Evolutionary conservation across 2,888 invertebrate species (phyloP).

Genomic region (Euzetes globulus): DNA sequence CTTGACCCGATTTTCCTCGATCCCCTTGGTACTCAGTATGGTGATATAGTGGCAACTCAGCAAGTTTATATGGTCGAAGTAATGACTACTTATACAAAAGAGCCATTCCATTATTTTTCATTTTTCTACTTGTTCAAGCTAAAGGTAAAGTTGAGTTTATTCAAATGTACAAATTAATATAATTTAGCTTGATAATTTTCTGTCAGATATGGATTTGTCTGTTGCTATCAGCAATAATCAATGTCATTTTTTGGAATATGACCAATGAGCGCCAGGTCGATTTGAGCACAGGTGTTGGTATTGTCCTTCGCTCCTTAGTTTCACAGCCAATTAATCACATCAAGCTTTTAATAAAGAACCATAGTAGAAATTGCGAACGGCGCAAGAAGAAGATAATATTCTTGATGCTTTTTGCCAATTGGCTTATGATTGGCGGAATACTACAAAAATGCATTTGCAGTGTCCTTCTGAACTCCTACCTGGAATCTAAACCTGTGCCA

Average conservation of each 20-base stretch:
- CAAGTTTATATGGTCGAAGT: background rate
- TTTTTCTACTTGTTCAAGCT: background rate
- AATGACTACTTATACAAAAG: background rate
- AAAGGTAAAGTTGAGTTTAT: background rate
- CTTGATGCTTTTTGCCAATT: background rate
- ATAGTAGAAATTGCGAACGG: background rate
- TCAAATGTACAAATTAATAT: background rate
- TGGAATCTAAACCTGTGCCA: background rate
- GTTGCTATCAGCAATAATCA: background rate
- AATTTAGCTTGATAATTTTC: background rate
- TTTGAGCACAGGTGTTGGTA: background rate
- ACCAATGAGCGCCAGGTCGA: background rate
- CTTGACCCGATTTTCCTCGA: background rate
- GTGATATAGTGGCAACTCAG: background rate
- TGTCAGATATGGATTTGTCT: background rate
- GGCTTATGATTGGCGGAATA: background rate
- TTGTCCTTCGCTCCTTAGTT: background rate
- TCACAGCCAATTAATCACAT: background rate
- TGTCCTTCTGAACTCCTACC: background rate
- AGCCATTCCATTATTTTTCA: background rate
- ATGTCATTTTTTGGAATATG: background rate
- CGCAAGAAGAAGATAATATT: background rate
- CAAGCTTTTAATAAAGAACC: background rate
- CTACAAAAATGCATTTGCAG: background rate
- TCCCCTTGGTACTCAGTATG: background rate